A percentile compares a stretch with the other conserved stretches of the same genome.
These are phyloP conservation scores for Metopolophium dirhodum DNA, from an alignment of 1,140 invertebrate species.

Conservation along the genomic window DNA sequence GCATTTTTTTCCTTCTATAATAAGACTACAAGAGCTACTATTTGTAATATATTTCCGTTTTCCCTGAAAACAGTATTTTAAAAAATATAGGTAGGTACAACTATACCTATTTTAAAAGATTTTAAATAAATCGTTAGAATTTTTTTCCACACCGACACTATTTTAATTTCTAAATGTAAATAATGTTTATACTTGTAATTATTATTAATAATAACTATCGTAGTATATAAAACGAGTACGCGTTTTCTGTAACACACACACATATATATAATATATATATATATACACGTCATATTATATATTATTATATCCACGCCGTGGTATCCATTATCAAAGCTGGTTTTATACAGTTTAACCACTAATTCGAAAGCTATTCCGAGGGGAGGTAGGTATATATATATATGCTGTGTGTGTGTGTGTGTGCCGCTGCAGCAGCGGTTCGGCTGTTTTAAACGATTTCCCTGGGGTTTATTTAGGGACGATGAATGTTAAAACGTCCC, in stretches of 20 bases:
- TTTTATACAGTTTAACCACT: constrained; percentile 37
- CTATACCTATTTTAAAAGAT: not conserved
- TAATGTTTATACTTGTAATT: too few species aligned
- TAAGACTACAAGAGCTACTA: too few species aligned
- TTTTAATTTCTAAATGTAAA: not conserved
- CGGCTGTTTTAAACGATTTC: constrained; percentile 39
- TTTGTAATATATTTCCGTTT: too few species aligned
- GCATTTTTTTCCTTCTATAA: too few species aligned
- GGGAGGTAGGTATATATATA: not conserved
- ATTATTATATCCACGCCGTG: not conserved
- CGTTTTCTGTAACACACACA: not conserved
- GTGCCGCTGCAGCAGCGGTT: not conserved
- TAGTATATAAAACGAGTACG: not conserved
- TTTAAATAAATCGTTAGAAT: not conserved
- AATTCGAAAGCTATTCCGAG: constrained; percentile 31
- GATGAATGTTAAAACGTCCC: constrained; percentile 44
- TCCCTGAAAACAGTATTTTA: too few species aligned
- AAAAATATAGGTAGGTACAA: too few species aligned
- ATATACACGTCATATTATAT: too few species aligned
- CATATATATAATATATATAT: too few species aligned
- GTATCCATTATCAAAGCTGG: constrained; percentile 28
- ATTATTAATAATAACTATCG: too few species aligned
- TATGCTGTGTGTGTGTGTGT: not conserved
- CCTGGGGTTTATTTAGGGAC: constrained; percentile 49
- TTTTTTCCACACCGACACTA: not conserved